Base-by-base conservation (phyloP, 2,113 vertebrate species). In the Hyperoodon ampullatus region DNA sequence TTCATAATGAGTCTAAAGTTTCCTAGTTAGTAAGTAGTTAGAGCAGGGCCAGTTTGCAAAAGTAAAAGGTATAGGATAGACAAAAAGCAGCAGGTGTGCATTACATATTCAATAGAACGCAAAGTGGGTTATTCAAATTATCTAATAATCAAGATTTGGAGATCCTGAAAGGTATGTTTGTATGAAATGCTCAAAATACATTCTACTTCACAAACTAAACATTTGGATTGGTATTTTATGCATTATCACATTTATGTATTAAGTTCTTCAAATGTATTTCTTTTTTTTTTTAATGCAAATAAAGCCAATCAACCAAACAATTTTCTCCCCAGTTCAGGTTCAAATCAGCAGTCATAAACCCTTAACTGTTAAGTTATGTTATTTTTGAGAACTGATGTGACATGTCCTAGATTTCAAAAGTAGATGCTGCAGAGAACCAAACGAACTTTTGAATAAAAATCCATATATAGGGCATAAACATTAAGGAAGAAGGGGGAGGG, bases 351-450 rank as follows among this genome's bases (percentile, higher is more conserved):
- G 72, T 61, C 82, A 84, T 81, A 83, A 94, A 96, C 87, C 60
- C 35, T 87, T 63, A 94, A 94, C 63, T 84, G 71, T 93, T 90
- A 93, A 82, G 47, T 74, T 94, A 93, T 61, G 23, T 91, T 97
- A 93, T 95, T 98, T 97, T 97, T 94, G 93, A 97, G 80, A 97
- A 94, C 47, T 90, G 50, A 92, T 92, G 50, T 94, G 95, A 94
- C 94, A 87, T 85, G 93, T 82, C 96, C 94, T 92, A 95, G 93
- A 98, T 98, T 97, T 98, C 90, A 87, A 95, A 96, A 84, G 86
- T 88, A 88, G 86, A 92, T 66, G 26, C 86, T 88, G 55, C 63
- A 88, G 87, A 97, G 55, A 66, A 80, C 58, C 8, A 14, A 84
- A 88, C 53, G 47, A 60, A 93, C 83, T 89, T 94, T 75, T 89